Percentiles rank a stretch among this genome's conserved stretches.
Conservation (phyloP, 2,888 invertebrate species). For the Melikaiella ostensackeni region DNA sequence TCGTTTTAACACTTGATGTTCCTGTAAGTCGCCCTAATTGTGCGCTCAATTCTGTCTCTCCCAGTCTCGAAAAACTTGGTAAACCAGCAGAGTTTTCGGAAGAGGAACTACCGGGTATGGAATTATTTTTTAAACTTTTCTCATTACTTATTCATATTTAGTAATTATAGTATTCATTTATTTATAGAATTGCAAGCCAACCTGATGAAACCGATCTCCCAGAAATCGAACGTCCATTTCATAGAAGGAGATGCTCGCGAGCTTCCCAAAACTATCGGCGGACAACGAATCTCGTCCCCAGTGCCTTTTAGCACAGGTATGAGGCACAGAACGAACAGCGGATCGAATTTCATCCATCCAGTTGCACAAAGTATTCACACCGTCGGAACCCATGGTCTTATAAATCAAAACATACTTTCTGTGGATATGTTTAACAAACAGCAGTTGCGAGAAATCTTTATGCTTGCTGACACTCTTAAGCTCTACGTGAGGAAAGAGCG, state of each 20-base stretch:
- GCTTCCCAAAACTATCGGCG: slow-evolving; percentile 55
- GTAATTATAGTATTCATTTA: neutral
- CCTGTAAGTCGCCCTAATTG: slow-evolving; percentile 79
- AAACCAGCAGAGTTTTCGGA: slow-evolving; percentile 55
- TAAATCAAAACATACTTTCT: slow-evolving; percentile 89
- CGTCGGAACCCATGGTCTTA: slow-evolving; percentile 78
- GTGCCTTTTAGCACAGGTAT: slow-evolving; percentile 60
- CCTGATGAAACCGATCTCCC: slow-evolving; percentile 58
- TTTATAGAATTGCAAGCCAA: slow-evolving; percentile 61
- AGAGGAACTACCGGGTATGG: slow-evolving; percentile 65
- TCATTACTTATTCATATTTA: neutral
- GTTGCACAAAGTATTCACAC: slow-evolving; percentile 43
- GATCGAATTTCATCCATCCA: slow-evolving; percentile 22
- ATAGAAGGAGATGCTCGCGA: slow-evolving; percentile 1
- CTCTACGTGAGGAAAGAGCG: slow-evolving; percentile 90
- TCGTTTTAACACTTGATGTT: slow-evolving; percentile 56
- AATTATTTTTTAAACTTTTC: neutral
- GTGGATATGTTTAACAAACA: slow-evolving; percentile 94
- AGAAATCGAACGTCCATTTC: slow-evolving; percentile 42
- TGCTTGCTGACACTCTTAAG: slow-evolving; percentile 93
- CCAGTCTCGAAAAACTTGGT: slow-evolving; percentile 63
- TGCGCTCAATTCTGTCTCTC: slow-evolving; percentile 79
- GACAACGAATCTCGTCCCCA: slow-evolving; percentile 68
- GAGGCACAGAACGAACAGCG: slow-evolving; percentile 72
- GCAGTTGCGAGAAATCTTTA: slow-evolving; percentile 94